These are phyloP conservation scores for Danaus melanippus DNA, from an alignment of 1,140 invertebrate genomes.

Conservation along the genomic window DNA sequence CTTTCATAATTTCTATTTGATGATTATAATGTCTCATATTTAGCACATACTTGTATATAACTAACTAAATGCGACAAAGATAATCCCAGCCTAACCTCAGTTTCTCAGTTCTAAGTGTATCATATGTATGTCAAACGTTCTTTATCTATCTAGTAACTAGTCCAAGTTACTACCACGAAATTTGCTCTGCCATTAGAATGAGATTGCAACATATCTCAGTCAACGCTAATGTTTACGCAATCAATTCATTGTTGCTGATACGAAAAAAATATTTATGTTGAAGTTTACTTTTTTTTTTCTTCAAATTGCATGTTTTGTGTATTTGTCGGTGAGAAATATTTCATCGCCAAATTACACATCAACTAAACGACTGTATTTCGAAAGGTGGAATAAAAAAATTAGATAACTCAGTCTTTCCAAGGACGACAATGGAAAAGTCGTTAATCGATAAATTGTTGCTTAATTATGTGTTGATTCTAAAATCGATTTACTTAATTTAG, in stretches of 20 bases:
- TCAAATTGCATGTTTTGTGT: constrained; percentile 1
- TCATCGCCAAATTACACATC: too few species aligned
- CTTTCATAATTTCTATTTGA: too few species aligned
- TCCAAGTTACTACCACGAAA: constrained; percentile 22
- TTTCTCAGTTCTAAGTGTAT: neutral
- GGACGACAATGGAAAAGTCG: too few species aligned
- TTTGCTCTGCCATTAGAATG: constrained; percentile 18
- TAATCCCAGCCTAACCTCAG: constrained; percentile 14
- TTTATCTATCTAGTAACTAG: constrained; percentile 23
- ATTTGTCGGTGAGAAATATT: too few species aligned
- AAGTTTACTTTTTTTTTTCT: constrained; percentile 18
- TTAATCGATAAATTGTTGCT: too few species aligned
- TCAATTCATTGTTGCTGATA: constrained; percentile 21
- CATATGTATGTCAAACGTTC: constrained; percentile 20
- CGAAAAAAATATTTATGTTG: constrained; percentile 16
- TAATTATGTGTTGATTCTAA: too few species aligned
- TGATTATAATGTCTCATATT: too few species aligned
- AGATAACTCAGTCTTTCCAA: too few species aligned
- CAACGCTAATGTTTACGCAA: constrained; percentile 19
- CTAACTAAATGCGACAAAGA: constrained; percentile 3
- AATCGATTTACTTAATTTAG: too few species aligned
- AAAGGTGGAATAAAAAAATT: too few species aligned
- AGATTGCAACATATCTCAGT: constrained; percentile 17
- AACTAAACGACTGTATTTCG: too few species aligned
- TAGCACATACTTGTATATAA: too few species aligned